Percentiles rank a stretch among this genome's conserved stretches.
These are phyloP conservation scores for Brienomyrus longianalis DNA, from an alignment of 2,113 vertebrate species.

Conservation along the genomic window DNA sequence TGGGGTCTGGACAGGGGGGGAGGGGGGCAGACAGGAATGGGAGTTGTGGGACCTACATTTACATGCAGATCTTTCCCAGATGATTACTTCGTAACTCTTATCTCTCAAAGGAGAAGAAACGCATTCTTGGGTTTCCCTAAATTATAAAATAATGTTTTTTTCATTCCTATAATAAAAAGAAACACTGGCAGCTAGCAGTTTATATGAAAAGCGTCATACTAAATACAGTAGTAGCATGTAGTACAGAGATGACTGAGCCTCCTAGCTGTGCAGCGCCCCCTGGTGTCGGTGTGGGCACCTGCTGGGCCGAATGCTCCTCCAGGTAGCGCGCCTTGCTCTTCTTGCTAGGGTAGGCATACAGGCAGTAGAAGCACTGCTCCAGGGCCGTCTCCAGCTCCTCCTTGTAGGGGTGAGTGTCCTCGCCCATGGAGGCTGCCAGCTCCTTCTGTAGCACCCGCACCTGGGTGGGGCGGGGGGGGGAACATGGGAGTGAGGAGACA, in stretches of 20 bases:
- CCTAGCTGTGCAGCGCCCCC: not conserved
- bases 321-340: slow-evolving; percentile 95
- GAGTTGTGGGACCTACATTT: not conserved
- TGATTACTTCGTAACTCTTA: not conserved
- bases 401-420: slow-evolving; percentile 81
- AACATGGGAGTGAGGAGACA: not conserved
- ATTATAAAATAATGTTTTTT: not conserved
- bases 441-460: slow-evolving; percentile 82
- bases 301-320: slow-evolving; percentile 88
- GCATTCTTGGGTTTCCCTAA: not conserved
- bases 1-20: not conserved
- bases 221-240: not conserved
- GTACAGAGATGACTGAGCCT: not conserved
- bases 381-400: slow-evolving; percentile 91
- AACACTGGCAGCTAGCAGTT: not conserved
- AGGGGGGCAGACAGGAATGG: not conserved
- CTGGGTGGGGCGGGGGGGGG: slow-evolving; percentile 43
- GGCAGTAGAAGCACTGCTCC: slow-evolving; percentile 94
- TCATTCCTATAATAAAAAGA: not conserved
- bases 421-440: slow-evolving; percentile 61
- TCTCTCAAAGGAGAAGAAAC: not conserved
- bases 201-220: not conserved
- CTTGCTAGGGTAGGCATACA: slow-evolving; percentile 91
- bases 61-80: not conserved
- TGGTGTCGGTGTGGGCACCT: slow-evolving; percentile 58